phyloP scores from a whole-genome alignment of 2,797 vertebrate genomes.

The Labeo calbasu region DNA sequence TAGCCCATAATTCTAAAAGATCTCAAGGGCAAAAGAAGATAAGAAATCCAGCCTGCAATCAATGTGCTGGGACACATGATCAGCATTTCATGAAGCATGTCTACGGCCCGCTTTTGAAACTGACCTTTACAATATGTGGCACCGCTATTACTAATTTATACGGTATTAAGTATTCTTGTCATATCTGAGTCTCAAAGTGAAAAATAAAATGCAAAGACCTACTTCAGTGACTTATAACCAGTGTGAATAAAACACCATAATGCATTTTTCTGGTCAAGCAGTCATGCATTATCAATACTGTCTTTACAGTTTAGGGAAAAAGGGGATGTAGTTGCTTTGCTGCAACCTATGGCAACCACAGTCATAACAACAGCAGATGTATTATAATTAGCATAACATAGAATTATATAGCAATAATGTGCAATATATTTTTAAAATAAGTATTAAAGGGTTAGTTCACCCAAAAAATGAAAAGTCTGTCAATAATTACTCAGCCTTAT shows the following conservation, averaged over 20 bases:
- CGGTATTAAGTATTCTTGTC: not conserved
- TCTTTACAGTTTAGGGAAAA: not conserved
- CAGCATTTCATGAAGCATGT: conserved; percentile 1
- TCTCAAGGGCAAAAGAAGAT: not conserved
- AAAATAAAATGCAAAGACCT: conserved; percentile 13
- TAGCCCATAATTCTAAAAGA: not conserved
- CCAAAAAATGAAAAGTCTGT: no score
- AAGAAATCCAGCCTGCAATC: not conserved
- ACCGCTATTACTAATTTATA: not conserved
- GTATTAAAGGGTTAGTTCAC: no score
- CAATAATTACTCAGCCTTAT: no score
- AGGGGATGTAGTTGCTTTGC: not conserved
- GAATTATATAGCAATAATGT: not conserved
- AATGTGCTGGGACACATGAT: not conserved
- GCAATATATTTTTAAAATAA: not conserved
- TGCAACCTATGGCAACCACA: not conserved
- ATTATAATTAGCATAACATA: not conserved
- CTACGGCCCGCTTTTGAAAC: not conserved
- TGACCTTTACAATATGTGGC: not conserved
- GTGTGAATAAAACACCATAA: not conserved
- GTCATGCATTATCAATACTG: not conserved
- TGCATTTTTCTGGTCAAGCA: not conserved
- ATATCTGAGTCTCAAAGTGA: not conserved
- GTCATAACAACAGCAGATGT: not conserved
- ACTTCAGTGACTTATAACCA: not conserved